Percentiles rank a stretch among this genome's conserved stretches.
Conservation (phyloP, 37 sponge, comb jelly and placozoan species). For the Cliona cf. orientalis region DNA sequence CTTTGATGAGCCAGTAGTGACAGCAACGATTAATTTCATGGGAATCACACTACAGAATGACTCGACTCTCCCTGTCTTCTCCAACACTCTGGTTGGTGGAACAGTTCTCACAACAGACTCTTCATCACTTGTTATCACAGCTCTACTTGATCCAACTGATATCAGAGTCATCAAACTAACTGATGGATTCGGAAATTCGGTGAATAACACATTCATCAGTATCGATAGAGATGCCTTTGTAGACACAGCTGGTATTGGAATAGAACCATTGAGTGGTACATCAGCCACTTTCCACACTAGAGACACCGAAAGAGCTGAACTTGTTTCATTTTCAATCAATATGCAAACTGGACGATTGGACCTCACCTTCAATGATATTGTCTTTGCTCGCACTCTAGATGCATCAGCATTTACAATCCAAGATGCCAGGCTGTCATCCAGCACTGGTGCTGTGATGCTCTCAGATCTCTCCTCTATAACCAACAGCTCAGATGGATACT, state of each 20-base stretch:
- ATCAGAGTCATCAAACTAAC: constrained; percentile 70
- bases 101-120: constrained; percentile 34
- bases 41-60: constrained; percentile 55
- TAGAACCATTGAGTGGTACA: neutral
- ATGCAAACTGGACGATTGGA: constrained; percentile 73
- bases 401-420: constrained; percentile 79
- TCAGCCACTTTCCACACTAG: constrained; percentile 22
- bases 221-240: constrained; percentile 43
- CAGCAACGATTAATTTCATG: constrained; percentile 13
- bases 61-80: constrained; percentile 27
- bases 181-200: constrained; percentile 56
- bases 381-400: constrained; percentile 62
- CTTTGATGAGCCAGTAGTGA: constrained; percentile 80
- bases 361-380: constrained; percentile 86
- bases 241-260: constrained; percentile 60
- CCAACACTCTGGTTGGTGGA: constrained; percentile 60
- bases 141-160: constrained; percentile 41
- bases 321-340: constrained; percentile 67
- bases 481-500: constrained; percentile 67
- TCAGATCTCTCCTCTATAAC: constrained; percentile 34
- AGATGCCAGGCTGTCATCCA: constrained; percentile 6
- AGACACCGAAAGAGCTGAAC: constrained; percentile 42
- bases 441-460: constrained; percentile 18
- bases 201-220: constrained; percentile 59
- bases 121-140: constrained; percentile 49